Evolutionary conservation across 2,113 vertebrate species (phyloP).

Genomic region (Perognathus longimembris): DNA sequence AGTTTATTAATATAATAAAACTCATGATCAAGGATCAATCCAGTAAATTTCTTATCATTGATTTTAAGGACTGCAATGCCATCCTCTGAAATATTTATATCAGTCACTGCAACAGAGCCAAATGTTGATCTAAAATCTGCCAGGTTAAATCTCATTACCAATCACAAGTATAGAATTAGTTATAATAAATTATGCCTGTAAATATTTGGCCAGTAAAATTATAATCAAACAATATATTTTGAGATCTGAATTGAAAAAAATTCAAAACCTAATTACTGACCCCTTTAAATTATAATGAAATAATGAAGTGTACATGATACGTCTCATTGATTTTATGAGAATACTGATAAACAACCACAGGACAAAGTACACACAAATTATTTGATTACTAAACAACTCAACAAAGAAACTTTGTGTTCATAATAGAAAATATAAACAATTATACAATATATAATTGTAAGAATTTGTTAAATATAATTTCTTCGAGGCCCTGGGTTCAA

Average conservation of each 20-base stretch:
- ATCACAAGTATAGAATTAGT: not conserved
- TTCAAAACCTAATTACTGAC: not conserved
- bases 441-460: too few species aligned
- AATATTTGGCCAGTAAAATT: not conserved
- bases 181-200: not conserved
- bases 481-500: too few species aligned
- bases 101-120: not conserved
- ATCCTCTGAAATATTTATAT: not conserved
- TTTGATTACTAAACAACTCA: conserved; percentile 6
- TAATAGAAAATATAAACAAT: not conserved
- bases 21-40: not conserved
- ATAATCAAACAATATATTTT: not conserved
- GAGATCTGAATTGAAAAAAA: not conserved
- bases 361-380: not conserved
- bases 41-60: not conserved
- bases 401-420: not conserved
- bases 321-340: not conserved
- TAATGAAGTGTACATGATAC: not conserved
- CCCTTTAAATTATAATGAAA: not conserved
- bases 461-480: too few species aligned
- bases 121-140: not conserved
- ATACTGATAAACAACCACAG: too few species aligned
- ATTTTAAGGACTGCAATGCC: not conserved
- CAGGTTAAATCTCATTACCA: conserved; percentile 1
- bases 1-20: conserved; percentile 15